Percentiles rank a stretch among this genome's conserved stretches.
Conservation (phyloP, 2,113 vertebrate species). For the Copsychus sechellarum region DNA sequence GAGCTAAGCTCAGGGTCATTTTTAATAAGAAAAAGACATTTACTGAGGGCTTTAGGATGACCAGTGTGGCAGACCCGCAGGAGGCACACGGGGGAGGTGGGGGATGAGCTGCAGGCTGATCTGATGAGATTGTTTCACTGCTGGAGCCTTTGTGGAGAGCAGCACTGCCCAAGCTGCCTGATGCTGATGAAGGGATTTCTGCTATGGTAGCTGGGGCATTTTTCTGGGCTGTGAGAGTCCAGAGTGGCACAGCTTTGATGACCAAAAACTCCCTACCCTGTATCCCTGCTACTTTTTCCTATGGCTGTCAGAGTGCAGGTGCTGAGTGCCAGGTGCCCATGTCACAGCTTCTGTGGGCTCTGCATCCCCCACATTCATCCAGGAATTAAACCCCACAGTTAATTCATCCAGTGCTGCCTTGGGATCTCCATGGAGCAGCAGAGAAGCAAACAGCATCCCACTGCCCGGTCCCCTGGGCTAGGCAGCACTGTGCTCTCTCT, state of each 20-base stretch:
- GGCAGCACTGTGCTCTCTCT: accelerated
- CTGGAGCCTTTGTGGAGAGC: not conserved
- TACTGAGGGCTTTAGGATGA: not conserved
- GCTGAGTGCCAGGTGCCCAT: not conserved
- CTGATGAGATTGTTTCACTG: not conserved
- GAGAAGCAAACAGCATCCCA: not conserved
- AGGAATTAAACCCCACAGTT: accelerated
- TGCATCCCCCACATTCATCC: not conserved
- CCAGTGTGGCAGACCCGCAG: accelerated
- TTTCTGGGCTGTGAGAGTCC: not conserved
- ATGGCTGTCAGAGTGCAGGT: accelerated
- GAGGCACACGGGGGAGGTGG: accelerated
- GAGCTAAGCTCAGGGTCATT: not conserved
- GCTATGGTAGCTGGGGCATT: not conserved
- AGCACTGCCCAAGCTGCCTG: accelerated
- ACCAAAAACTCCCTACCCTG: not conserved
- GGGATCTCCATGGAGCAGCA: not conserved
- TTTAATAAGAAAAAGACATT: not conserved
- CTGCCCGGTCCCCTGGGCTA: not conserved
- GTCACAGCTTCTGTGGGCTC: not conserved
- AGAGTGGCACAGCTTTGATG: not conserved
- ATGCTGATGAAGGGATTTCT: not conserved
- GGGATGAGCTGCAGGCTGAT: not conserved
- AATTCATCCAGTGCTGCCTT: not conserved
- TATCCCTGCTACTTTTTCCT: not conserved